Conservation (phyloP, 2,797 vertebrate genomes). For the Cynodonichthys magdalenae region DNA sequence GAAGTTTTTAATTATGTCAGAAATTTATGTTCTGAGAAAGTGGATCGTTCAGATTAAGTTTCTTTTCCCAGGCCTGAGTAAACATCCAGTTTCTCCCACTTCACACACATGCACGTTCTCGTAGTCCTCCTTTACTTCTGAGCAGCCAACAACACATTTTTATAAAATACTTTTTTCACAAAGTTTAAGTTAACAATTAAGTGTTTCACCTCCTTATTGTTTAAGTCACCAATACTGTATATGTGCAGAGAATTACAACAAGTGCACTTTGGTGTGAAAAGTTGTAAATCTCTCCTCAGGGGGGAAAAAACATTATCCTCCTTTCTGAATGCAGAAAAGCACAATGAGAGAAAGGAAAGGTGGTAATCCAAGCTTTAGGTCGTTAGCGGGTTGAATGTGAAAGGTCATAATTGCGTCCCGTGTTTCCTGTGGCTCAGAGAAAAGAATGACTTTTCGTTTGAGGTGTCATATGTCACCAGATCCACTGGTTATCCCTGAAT, state of each 20-base stretch:
- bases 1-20: slow-evolving; percentile 74
- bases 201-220: slow-evolving; percentile 33
- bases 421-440: slow-evolving; percentile 66
- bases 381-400: slow-evolving; percentile 70
- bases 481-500: slow-evolving; percentile 59
- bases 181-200: slow-evolving; percentile 4
- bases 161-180: too few species aligned
- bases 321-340: slow-evolving; percentile 62
- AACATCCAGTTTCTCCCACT: slow-evolving; percentile 22
- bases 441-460: slow-evolving; percentile 56
- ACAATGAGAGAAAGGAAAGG: slow-evolving; percentile 70
- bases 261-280: slow-evolving; percentile 49
- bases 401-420: slow-evolving; percentile 68
- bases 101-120: slow-evolving; percentile 16
- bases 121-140: not conserved
- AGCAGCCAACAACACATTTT: too few species aligned
- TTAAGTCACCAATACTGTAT: slow-evolving; percentile 23
- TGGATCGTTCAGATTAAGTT: slow-evolving; percentile 44
- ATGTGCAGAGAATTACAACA: slow-evolving; percentile 22
- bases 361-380: slow-evolving; percentile 72
- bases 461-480: slow-evolving; percentile 69
- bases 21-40: slow-evolving; percentile 70
- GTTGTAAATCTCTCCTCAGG: slow-evolving; percentile 66
- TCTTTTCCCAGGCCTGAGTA: slow-evolving; percentile 54
- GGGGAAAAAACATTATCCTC: slow-evolving; percentile 62